Evolutionary conservation across 1,140 invertebrate genomes (phyloP).

Genomic region (Drosophila nigrodunni): DNA sequence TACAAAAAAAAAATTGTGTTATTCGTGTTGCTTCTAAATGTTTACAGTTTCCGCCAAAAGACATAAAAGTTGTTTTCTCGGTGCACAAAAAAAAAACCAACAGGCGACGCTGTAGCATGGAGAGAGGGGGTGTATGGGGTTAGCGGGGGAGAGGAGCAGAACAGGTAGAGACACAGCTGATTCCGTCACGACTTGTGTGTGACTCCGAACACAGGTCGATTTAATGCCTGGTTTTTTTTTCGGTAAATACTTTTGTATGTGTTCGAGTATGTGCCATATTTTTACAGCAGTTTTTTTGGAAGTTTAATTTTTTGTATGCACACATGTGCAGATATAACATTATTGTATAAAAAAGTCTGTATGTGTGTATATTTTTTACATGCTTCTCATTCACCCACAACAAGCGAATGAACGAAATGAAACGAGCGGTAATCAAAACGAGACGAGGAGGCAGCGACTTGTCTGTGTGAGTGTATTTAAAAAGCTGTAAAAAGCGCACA

Average conservation of each 20-base stretch:
- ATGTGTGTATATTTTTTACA: slow-evolving; percentile 52
- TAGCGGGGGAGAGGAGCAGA: background rate
- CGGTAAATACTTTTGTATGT: slow-evolving; percentile 2
- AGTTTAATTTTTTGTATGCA: slow-evolving; percentile 23
- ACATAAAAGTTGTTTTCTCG: slow-evolving; percentile 47
- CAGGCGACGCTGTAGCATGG: slow-evolving; percentile 1
- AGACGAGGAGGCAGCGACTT: slow-evolving; percentile 20
- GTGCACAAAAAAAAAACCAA: slow-evolving; percentile 19
- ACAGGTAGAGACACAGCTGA: slow-evolving; percentile 59
- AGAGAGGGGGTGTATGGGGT: background rate
- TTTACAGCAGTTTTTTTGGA: slow-evolving; percentile 58
- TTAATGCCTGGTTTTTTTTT: slow-evolving; percentile 40
- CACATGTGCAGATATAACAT: slow-evolving; percentile 13
- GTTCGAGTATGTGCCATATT: slow-evolving; percentile 49
- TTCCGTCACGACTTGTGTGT: slow-evolving; percentile 69
- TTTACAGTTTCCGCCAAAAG: slow-evolving; percentile 76
- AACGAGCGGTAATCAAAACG: slow-evolving; percentile 14
- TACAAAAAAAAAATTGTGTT: slow-evolving; percentile 39
- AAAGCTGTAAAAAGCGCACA: slow-evolving; percentile 78
- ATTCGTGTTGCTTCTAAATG: slow-evolving; percentile 28
- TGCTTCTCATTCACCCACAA: slow-evolving; percentile 79
- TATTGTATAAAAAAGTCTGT: slow-evolving; percentile 22
- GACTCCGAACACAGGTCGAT: slow-evolving; percentile 26
- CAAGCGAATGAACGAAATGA: slow-evolving; percentile 52
- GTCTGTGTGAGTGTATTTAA: slow-evolving; percentile 63